Conservation (phyloP, 2,888 invertebrate genomes). For the Eretmocerus hayati region DNA sequence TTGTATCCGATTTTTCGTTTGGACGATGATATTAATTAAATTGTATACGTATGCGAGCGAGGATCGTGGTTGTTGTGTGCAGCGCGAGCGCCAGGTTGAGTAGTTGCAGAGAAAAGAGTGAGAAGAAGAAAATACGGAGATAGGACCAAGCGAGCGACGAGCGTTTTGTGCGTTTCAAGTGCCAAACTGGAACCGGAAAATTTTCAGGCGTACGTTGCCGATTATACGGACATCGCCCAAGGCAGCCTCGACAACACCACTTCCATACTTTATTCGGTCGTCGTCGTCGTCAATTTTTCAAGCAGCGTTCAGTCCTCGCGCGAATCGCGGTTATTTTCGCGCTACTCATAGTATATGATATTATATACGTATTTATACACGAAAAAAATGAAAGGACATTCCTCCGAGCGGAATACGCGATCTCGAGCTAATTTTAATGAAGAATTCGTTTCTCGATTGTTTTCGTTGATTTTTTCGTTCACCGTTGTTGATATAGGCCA, state of each 20-base stretch:
- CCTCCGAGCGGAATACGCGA: too few species aligned
- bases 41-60: not conserved
- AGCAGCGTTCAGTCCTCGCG: slow-evolving; percentile 1
- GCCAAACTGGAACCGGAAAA: not conserved
- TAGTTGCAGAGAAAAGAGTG: not conserved
- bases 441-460: too few species aligned
- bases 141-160: not conserved
- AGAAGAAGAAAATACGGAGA: not conserved
- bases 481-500: too few species aligned
- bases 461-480: too few species aligned
- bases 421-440: too few species aligned
- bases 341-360: not conserved
- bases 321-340: slow-evolving; percentile 1
- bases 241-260: too few species aligned
- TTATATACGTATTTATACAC: not conserved
- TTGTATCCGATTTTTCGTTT: not conserved
- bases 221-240: too few species aligned
- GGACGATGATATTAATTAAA: not conserved
- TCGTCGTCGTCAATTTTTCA: slow-evolving; percentile 16
- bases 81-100: not conserved
- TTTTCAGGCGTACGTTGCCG: too few species aligned
- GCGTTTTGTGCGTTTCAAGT: not conserved
- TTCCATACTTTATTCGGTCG: slow-evolving; percentile 17
- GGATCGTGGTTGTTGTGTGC: too few species aligned
- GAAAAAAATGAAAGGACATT: not conserved